phyloP scores from a whole-genome alignment of 2,113 vertebrate species.

The Poeciliopsis turrubarensis region DNA sequence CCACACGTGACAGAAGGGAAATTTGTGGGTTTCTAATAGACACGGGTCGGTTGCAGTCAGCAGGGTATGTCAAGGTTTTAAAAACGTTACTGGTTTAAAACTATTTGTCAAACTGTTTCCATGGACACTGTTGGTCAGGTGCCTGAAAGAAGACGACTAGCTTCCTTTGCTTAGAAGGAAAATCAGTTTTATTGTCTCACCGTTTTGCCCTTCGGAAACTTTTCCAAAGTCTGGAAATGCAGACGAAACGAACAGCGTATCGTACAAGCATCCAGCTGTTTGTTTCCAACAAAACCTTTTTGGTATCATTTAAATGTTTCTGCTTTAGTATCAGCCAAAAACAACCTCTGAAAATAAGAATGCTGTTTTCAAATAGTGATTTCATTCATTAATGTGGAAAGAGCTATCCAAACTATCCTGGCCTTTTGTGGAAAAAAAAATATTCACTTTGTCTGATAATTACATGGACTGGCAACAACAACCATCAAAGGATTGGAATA shows the following conservation, averaged over 20 bases:
- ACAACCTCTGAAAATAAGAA: background rate
- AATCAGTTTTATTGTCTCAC: background rate
- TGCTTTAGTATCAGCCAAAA: background rate
- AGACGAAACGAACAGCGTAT: background rate
- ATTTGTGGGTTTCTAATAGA: conserved; percentile 17
- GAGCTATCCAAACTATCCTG: background rate
- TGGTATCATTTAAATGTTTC: background rate
- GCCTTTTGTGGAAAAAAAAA: background rate
- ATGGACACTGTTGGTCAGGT: background rate
- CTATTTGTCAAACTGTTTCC: background rate
- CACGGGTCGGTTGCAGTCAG: background rate
- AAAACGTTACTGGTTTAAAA: background rate
- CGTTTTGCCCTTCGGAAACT: too few species aligned
- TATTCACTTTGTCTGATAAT: background rate
- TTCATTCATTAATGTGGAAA: background rate
- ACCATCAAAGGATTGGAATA: background rate
- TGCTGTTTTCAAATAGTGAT: background rate
- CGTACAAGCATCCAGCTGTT: background rate
- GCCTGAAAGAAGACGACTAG: background rate
- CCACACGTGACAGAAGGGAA: conserved; percentile 6
- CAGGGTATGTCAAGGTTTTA: background rate
- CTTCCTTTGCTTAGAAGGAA: background rate
- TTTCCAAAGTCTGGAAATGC: background rate
- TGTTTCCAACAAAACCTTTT: background rate
- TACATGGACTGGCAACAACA: background rate